A percentile compares a stretch with the other conserved stretches of the same genome.
Evolutionary conservation across 37 sponge, comb jelly and placozoan species (phyloP).

Genomic region (Ephydatia muelleri): DNA sequence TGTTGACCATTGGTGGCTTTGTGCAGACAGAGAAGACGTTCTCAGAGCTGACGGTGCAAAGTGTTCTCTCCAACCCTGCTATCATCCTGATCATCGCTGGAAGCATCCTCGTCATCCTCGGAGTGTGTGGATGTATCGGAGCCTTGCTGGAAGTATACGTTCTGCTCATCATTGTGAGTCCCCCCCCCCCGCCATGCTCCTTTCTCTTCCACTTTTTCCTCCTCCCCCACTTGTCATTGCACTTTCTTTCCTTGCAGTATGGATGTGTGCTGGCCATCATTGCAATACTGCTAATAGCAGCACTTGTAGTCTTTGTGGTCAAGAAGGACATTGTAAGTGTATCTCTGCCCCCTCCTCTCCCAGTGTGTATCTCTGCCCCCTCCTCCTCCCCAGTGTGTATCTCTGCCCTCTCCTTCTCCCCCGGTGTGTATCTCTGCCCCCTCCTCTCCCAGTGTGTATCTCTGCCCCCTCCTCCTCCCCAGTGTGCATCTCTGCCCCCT

Average conservation of each 20-base stretch:
- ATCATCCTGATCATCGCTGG: constrained; percentile 79
- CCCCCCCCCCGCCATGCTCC: background rate
- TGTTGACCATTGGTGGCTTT: constrained; percentile 60
- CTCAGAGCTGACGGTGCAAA: constrained; percentile 2
- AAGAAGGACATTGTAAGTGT: background rate
- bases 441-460: no score
- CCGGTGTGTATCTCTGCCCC: no score
- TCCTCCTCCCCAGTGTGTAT: no score
- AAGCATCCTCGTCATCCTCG: constrained; percentile 70
- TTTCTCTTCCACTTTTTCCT: background rate
- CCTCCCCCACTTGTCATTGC: background rate
- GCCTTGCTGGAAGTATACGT: constrained; percentile 82
- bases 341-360: no score
- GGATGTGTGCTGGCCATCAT: constrained; percentile 48
- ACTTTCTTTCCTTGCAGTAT: constrained; percentile 45
- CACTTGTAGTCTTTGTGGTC: background rate
- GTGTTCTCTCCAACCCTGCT: constrained; percentile 61
- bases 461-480: no score
- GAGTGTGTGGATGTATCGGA: constrained; percentile 93
- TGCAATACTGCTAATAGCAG: constrained; percentile 1
- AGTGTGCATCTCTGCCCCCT: no score
- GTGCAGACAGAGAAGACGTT: constrained; percentile 9
- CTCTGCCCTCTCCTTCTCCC: no score
- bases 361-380: no score
- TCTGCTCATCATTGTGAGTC: constrained; percentile 80